Percentiles rank a stretch among this genome's conserved stretches.
These are phyloP conservation scores for Drosophila kikkawai DNA, from an alignment of 1,140 invertebrate species.

Conservation along the genomic window DNA sequence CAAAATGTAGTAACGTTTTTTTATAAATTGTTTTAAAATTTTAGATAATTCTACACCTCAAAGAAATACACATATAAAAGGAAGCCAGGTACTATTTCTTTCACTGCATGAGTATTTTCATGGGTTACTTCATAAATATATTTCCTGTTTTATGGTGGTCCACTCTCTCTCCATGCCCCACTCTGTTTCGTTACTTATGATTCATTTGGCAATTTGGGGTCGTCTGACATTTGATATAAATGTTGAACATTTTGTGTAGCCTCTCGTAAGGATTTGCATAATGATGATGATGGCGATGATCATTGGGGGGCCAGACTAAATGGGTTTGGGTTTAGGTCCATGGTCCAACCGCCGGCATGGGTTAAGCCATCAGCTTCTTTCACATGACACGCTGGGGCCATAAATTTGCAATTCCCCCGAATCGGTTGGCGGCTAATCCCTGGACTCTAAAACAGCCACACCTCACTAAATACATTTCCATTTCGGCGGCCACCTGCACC, in stretches of 20 bases:
- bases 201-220: conserved; percentile 79
- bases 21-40: too few relatives aligned
- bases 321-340: conserved; percentile 17
- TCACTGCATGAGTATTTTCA: conserved; percentile 35
- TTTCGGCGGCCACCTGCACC: conserved; percentile 61
- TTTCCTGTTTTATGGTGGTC: conserved; percentile 81
- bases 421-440: conserved; percentile 44
- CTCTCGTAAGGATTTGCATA: conserved; percentile 66
- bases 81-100: background rate
- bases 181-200: conserved; percentile 60
- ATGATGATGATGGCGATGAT: conserved; percentile 49
- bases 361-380: conserved; percentile 59
- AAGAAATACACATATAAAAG: background rate
- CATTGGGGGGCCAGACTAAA: conserved; percentile 36
- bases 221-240: conserved; percentile 80
- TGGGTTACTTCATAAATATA: conserved; percentile 67
- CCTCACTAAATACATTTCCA: conserved; percentile 50
- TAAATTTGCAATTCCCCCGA: conserved; percentile 56
- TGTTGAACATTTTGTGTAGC: conserved; percentile 60
- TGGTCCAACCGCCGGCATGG: conserved; percentile 9
- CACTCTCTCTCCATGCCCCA: conserved; percentile 4
- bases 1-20: background rate
- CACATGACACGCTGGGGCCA: conserved; percentile 61
- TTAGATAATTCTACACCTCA: background rate
- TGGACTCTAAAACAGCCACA: conserved; percentile 38